Percentiles rank a stretch among this genome's conserved stretches.
These are phyloP conservation scores for Bellardia bayeri DNA, from an alignment of 2,888 invertebrate genomes.

Conservation along the genomic window DNA sequence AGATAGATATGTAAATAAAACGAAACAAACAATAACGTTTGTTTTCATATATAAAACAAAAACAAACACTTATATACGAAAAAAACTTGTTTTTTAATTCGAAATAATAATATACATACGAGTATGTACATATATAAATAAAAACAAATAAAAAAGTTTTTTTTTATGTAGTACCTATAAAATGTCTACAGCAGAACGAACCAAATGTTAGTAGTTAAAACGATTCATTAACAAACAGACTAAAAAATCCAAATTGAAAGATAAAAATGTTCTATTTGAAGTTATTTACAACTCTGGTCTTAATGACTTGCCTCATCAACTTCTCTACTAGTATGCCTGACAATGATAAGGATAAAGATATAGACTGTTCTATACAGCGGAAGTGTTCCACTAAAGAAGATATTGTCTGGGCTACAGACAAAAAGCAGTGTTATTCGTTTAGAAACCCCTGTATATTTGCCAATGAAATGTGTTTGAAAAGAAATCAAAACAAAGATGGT, in stretches of 20 bases:
- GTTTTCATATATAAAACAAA: background rate
- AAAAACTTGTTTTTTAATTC: background rate
- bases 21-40: conserved; percentile 14
- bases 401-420: conserved; percentile 55
- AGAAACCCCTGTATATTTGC: conserved; percentile 57
- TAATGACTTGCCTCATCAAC: background rate
- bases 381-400: conserved; percentile 54
- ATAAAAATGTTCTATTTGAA: conserved; percentile 39
- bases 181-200: background rate
- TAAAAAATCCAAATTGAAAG: background rate
- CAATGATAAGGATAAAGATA: background rate
- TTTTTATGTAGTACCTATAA: conserved; percentile 4
- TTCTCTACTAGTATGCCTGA: background rate
- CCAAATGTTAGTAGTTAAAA: conserved; percentile 27
- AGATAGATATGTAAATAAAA: too few species aligned
- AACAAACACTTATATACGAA: conserved; percentile 21
- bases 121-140: too few species aligned
- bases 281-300: conserved; percentile 1
- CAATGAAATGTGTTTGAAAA: conserved; percentile 52
- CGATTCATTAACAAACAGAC: conserved; percentile 1
- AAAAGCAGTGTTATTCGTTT: conserved; percentile 50
- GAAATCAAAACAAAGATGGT: conserved; percentile 41
- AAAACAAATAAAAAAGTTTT: background rate
- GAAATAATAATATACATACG: background rate
- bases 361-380: conserved; percentile 38